Evolutionary conservation across 1,140 invertebrate species (phyloP).

Genomic region (Metopolophium dirhodum): DNA sequence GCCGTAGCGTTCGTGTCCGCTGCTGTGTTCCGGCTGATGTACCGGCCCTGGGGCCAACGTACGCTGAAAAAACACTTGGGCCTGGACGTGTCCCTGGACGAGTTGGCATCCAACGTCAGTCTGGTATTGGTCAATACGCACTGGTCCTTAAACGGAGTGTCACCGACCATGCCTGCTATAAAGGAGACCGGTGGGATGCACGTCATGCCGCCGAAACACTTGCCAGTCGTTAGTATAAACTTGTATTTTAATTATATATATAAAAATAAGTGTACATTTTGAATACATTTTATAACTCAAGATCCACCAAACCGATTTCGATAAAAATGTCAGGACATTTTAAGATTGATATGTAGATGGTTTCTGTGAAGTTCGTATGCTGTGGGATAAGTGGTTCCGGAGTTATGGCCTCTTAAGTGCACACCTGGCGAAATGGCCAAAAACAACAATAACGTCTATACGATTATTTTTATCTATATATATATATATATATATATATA

Average conservation of each 20-base stretch:
- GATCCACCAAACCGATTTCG: too few relatives aligned
- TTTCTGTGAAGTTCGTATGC: too few relatives aligned
- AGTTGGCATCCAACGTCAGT: conserved; percentile 68
- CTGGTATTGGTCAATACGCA: conserved; percentile 72
- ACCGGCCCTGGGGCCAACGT: background rate
- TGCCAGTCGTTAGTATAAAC: conserved; percentile 65
- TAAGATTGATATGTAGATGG: too few relatives aligned
- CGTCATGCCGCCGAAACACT: conserved; percentile 66
- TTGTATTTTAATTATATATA: background rate
- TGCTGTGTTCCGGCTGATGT: background rate
- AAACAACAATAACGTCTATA: too few relatives aligned
- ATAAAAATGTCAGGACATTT: too few relatives aligned
- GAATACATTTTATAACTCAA: too few relatives aligned
- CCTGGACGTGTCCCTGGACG: conserved; percentile 62
- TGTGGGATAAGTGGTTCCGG: too few relatives aligned
- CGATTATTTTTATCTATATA: too few relatives aligned
- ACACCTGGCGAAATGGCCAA: too few relatives aligned
- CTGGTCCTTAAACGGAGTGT: conserved; percentile 68
- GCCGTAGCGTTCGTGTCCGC: background rate
- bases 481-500: too few relatives aligned
- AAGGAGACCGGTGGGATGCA: conserved; percentile 75
- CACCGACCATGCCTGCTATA: conserved; percentile 68
- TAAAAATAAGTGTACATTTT: too few relatives aligned
- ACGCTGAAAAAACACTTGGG: background rate
- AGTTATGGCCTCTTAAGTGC: too few relatives aligned